A percentile compares a stretch with the other conserved stretches of the same genome.
phyloP scores from a whole-genome alignment of 1,140 invertebrate genomes.

The Megalopta genalis region DNA sequence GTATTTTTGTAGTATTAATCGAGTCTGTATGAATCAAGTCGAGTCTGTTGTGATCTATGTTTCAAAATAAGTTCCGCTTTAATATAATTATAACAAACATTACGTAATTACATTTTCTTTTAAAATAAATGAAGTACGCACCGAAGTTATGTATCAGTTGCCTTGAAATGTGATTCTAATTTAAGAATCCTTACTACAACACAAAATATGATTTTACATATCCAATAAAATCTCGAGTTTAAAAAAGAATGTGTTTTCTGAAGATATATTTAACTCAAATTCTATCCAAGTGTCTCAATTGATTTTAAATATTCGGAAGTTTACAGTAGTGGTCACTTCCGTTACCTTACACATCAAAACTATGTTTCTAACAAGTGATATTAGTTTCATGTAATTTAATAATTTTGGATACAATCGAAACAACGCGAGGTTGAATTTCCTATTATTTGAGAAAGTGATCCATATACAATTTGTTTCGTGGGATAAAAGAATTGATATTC shows the following conservation, averaged over 20 bases:
- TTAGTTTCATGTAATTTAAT: conserved; percentile 40
- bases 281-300: not conserved
- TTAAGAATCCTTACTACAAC: not conserved
- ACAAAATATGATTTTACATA: conserved; percentile 1
- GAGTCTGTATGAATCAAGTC: too few species aligned
- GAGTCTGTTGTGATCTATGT: not conserved
- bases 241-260: not conserved
- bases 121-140: conserved; percentile 24
- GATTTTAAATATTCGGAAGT: conserved; percentile 50
- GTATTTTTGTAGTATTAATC: too few species aligned
- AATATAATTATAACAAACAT: conserved; percentile 6
- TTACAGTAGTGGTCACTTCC: conserved; percentile 31
- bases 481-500: conserved; percentile 25
- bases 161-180: conserved; percentile 11
- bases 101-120: not conserved
- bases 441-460: conserved; percentile 17
- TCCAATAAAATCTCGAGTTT: conserved; percentile 8
- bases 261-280: not conserved
- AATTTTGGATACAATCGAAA: conserved; percentile 7
- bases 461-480: not conserved
- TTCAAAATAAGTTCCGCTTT: too few species aligned
- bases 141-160: not conserved
- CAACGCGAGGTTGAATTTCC: not conserved
- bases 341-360: conserved; percentile 27
- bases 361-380: conserved; percentile 22